Evolutionary conservation across 1,140 invertebrate species (phyloP), one percentile per base, ranked within the genome.

Genomic region (Zaprionus vittiger): DNA sequence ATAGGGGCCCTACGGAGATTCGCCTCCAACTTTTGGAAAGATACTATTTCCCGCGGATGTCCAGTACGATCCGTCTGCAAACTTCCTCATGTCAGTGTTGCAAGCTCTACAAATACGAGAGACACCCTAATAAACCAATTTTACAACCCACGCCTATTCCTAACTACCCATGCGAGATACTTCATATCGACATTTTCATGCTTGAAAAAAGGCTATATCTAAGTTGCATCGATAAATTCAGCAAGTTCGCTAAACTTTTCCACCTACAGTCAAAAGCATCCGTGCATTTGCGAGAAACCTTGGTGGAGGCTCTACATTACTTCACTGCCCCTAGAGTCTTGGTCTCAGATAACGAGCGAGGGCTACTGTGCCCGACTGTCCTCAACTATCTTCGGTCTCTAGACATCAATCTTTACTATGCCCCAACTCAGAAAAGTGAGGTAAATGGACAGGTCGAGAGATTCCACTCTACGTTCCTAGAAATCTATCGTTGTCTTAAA

Each of bases 401-500:
- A 3, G 24, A 24, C 22, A 22, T 22, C 2, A 22, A 22, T 0
- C 22, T 22, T 22, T 22, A 22, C 2, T 22, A 22, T 22, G 22
- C 22, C n/a, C 22, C 22, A 3, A 22, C 22, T 3, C 2, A 4
- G 24, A 24, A 24, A 3, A 24, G 24, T 24, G 24, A 24, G 4
- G 24, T 24, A 24, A 24, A 24, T 24, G 22, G 22, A 24, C 22
- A 24, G 2, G 22, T 24, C 22, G 22, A 24, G 22, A 24, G 22
- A 24, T 24, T 24, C 22, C 71, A 67, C 11, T 73, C 56, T 1
- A 73, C 44, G 2, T 67, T 67, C 14, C 3, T 44, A 4, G 56
- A 73, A 15, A 61, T 74, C 0, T 68, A 52, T 17, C 14, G 65
- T 7, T 68, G 64, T 15, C n/a, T 74, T 3, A 70, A 52, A 22